Base-by-base conservation (phyloP, 2,888 invertebrate species). In the Thelaira solivaga region DNA sequence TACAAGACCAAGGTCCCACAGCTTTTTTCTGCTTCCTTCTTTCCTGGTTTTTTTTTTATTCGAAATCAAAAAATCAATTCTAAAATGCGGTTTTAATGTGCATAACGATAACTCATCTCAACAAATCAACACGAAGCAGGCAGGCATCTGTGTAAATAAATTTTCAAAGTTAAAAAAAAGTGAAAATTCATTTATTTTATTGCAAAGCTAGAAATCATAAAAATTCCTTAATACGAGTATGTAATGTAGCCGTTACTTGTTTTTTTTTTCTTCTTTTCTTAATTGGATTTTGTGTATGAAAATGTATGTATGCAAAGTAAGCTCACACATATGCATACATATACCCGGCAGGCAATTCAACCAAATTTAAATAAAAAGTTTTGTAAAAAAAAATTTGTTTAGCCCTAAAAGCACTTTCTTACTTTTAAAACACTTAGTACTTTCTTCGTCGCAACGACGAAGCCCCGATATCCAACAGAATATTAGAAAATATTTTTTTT, bases 161-260 rank as follows among this genome's bases (percentile, higher is more conserved):
- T 57, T 74, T 36, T 51, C n/a, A 67, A 73, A 73, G 74, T 74
- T 65, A 41, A 59, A 61, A 74, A 74, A 74, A 74, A 74, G 74
- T 74, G 74, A 74, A 74, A 74, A 61, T 74, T 53, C 43, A 20
- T 26, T 51, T 26, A 39, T 16, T 47, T 11, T 47, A 57, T 34
- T 34, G 13, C 57, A 13, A 26, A 43, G 26, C 4, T 43, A 51
- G 16, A 43, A 61, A 43, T 61, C 34, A 34, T 5, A 36, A 43
- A 43, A 74, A 74, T 74, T 74, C 73, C 73, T 51, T 36, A 51
- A 36, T 59, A 74, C n/a, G n/a, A n/a, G n/a, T n/a, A n/a, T n/a
- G n/a, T n/a, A n/a, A n/a, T 45, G 11, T 3, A 29, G 47, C 13
- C 53, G 29, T 26, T 47, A 72, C 29, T 31, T 43, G n/a, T n/a